Conservation (phyloP, 2,113 vertebrate species). For the Perca schrenkii region DNA sequence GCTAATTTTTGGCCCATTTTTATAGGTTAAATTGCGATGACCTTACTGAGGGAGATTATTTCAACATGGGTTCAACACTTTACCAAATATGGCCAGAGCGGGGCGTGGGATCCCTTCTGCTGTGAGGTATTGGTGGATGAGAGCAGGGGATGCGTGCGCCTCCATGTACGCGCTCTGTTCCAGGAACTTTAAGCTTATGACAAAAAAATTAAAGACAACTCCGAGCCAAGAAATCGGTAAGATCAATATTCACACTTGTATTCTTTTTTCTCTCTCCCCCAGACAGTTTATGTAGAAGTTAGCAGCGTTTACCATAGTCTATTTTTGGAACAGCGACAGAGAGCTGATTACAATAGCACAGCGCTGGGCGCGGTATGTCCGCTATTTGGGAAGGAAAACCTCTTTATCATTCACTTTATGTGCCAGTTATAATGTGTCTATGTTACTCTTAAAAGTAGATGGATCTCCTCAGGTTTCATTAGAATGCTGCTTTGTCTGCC, state of each 20-base stretch:
- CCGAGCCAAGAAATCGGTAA: conserved; percentile 48
- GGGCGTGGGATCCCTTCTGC: conserved; percentile 64
- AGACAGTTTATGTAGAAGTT: rapidly evolving
- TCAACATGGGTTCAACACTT: conserved; percentile 30
- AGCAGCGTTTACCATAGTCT: neutral
- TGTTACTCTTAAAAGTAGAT: rapidly evolving
- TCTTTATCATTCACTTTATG: neutral
- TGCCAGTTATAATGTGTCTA: rapidly evolving
- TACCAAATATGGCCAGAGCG: conserved; percentile 72
- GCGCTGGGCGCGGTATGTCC: conserved; percentile 55
- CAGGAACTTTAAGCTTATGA: conserved; percentile 10
- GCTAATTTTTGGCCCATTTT: no score
- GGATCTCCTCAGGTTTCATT: rapidly evolving
- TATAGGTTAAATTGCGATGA: neutral
- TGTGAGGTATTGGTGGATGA: conserved; percentile 3
- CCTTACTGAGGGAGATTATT: neutral
- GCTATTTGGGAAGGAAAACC: conserved; percentile 25
- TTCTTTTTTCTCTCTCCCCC: rapidly evolving
- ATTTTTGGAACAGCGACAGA: neutral
- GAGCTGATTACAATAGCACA: neutral
- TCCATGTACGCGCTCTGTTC: neutral
- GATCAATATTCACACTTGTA: neutral
- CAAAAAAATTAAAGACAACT: neutral
- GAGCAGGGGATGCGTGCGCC: conserved; percentile 25
- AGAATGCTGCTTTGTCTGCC: neutral